phyloP scores from a whole-genome alignment of 2,797 vertebrate genomes.

The Ctenochaetus hawaiiensis region DNA sequence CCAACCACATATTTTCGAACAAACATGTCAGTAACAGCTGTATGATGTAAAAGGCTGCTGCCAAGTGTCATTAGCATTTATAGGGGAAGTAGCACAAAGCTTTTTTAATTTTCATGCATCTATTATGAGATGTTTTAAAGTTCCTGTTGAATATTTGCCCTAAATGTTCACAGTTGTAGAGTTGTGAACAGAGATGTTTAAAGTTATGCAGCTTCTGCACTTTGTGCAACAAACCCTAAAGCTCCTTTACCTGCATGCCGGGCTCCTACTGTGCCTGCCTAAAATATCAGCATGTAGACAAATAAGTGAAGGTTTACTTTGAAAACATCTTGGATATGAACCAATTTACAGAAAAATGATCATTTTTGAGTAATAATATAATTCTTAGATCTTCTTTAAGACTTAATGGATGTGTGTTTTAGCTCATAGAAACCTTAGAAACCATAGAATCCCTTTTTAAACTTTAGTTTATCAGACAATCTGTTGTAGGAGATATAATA shows the following conservation, averaged over 20 bases:
- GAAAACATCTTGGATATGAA: neutral
- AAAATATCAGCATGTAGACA: neutral
- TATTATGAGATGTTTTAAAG: constrained; percentile 4
- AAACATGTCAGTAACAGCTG: constrained; percentile 18
- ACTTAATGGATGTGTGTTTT: neutral
- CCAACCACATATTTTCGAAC: constrained; percentile 54
- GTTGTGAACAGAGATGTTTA: neutral
- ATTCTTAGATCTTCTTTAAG: neutral
- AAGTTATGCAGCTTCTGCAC: neutral
- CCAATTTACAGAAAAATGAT: neutral
- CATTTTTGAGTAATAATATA: neutral
- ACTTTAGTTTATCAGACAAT: no score
- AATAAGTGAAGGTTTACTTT: neutral
- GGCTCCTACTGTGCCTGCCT: neutral
- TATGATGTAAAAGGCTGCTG: constrained; percentile 3
- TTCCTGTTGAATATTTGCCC: constrained; percentile 14
- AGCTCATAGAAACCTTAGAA: no score
- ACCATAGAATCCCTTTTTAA: no score
- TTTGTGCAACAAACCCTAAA: constrained; percentile 1
- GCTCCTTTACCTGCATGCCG: neutral
- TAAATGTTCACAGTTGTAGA: neutral
- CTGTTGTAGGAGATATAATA: neutral
- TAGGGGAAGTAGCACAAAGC: neutral
- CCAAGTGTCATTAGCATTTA: constrained; percentile 18
- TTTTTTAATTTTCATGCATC: constrained; percentile 19